Evolutionary conservation across 2,797 vertebrate genomes (phyloP).

Genomic region (Tokudaia tokunoshimensis): DNA sequence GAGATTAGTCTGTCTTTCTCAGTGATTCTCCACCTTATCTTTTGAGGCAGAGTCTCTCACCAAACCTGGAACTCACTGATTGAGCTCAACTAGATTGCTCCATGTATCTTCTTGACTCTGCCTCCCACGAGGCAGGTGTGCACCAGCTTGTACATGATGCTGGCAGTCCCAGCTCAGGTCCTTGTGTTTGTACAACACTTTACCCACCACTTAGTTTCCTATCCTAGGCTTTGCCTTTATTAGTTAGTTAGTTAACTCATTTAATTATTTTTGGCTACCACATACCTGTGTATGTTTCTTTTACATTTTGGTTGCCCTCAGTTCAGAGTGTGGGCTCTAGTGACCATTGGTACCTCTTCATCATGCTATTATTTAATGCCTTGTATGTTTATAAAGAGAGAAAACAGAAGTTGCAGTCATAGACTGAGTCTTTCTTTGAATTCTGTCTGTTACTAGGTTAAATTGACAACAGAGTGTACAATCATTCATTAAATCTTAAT

Average conservation of each 20-base stretch:
- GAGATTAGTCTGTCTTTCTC: neutral
- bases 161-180: neutral
- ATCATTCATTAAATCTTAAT: conserved; percentile 52
- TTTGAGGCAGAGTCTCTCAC: neutral
- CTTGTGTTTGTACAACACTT: no score
- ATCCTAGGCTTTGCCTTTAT: neutral
- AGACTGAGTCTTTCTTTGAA: conserved; percentile 56
- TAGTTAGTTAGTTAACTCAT: neutral
- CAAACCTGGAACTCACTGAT: neutral
- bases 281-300: neutral
- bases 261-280: neutral
- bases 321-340: neutral
- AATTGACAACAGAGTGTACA: neutral
- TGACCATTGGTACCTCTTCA: neutral
- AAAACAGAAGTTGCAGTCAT: conserved; percentile 17
- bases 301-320: neutral
- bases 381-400: conserved; percentile 56
- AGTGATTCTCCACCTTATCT: neutral
- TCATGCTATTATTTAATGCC: neutral
- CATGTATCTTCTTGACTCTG: neutral
- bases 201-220: neutral
- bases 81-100: neutral
- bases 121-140: neutral
- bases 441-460: conserved; percentile 16
- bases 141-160: neutral